Percentiles rank a stretch among this genome's conserved stretches.
Conservation (phyloP, 1,140 invertebrate species). For the Drosophila tristis region DNA sequence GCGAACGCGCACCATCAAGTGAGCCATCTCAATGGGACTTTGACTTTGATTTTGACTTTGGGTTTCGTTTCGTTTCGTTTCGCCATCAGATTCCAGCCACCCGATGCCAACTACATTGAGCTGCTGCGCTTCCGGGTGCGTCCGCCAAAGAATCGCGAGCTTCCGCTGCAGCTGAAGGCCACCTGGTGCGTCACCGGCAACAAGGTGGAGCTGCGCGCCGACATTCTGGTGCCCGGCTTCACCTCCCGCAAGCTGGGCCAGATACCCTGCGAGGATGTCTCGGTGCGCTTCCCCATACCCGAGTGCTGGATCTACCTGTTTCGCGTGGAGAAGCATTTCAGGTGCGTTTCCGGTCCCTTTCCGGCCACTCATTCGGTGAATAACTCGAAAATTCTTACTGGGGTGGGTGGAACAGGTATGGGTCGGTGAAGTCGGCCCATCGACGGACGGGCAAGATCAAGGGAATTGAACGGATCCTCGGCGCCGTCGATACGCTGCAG, state of each 20-base stretch:
- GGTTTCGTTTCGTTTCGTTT: too few species aligned
- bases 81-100: conserved; percentile 94
- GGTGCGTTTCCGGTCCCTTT: conserved; percentile 85
- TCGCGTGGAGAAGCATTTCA: conserved; percentile 98
- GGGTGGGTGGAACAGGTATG: conserved; percentile 86
- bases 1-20: conserved; percentile 95
- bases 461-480: conserved; percentile 96
- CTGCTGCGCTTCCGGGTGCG: conserved; percentile 98
- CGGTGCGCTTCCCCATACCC: conserved; percentile 98
- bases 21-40: conserved; percentile 35
- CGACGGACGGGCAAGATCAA: conserved; percentile 95
- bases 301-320: conserved; percentile 99
- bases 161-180: conserved; percentile 97
- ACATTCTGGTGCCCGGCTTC: conserved; percentile 98
- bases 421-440: conserved; percentile 98
- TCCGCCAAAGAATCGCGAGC: conserved; percentile 97
- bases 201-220: conserved; percentile 96
- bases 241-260: conserved; percentile 96
- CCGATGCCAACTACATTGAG: conserved; percentile 99
- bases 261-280: conserved; percentile 98
- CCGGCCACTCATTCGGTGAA: too few species aligned
- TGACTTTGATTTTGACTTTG: too few species aligned
- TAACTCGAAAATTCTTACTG: background rate
- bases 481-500: conserved; percentile 95
- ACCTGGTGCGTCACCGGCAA: conserved; percentile 93